A percentile compares a stretch with the other conserved stretches of the same genome.
Evolutionary conservation across 2,888 invertebrate genomes (phyloP).

Genomic region (Tiliacea citrago): DNA sequence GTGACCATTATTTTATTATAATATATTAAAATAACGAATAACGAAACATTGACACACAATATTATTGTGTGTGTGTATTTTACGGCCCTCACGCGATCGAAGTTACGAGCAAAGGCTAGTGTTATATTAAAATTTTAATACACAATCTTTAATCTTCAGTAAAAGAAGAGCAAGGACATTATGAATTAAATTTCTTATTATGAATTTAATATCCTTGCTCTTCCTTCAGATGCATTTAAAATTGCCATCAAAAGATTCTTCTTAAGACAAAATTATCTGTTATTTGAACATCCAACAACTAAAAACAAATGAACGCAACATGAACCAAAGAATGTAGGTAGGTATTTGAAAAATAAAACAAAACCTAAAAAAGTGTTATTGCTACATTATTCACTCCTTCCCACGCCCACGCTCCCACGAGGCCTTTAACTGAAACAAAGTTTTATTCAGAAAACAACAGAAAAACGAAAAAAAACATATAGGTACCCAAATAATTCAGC

Average conservation of each 20-base stretch:
- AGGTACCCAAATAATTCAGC: slow-evolving; percentile 7
- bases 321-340: too few species aligned
- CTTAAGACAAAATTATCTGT: not conserved
- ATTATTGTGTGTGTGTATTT: not conserved
- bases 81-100: not conserved
- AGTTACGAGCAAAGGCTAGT: not conserved
- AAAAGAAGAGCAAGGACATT: not conserved
- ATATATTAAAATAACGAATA: too few species aligned
- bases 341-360: too few species aligned
- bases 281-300: not conserved
- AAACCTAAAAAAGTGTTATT: too few species aligned
- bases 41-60: too few species aligned
- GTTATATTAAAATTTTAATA: not conserved
- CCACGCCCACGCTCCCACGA: too few species aligned
- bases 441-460: not conserved
- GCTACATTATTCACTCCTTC: too few species aligned
- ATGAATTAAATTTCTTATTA: too few species aligned
- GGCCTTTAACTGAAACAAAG: not conserved
- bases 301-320: too few species aligned
- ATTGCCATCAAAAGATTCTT: not conserved
- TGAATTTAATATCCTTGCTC: too few species aligned
- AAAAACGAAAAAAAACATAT: not conserved
- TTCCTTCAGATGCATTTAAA: not conserved
- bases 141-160: not conserved
- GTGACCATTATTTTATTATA: not conserved